Base-by-base conservation (phyloP, 2,797 vertebrate genomes). In the Smutsia temminckii region DNA sequence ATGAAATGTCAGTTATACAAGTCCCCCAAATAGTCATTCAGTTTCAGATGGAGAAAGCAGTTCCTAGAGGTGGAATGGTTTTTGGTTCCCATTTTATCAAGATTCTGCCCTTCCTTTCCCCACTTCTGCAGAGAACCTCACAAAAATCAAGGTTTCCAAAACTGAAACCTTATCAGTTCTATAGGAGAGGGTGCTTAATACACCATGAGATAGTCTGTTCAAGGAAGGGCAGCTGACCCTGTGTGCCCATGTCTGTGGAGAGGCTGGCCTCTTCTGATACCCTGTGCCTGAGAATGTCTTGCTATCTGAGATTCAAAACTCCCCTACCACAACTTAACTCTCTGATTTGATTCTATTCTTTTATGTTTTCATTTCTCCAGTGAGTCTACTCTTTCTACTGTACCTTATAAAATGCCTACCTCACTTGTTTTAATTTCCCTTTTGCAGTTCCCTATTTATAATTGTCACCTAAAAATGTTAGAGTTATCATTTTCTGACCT, bases 101-200 rank as follows among this genome's bases (percentile, higher is more conserved):
- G 29, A 85, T 27, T 11, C 6, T 51, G 37, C 21, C 20, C 29
- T 72, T 72, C 10, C 2, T 63, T 13, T 64, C 16, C 27, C 17
- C 32, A 46, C 20, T 88, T 85, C 29, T 40, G 27, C 21, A 75
- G 69, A 29, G 8, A 74, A 63, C 4, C 10, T 46, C 84, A n/a
- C 74, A 83, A 93, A 46, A 42, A 12, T 21, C 37, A 46, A 72
- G 21, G 8, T 77, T 94, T 93, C 53, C 89, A 79, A 89, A 77
- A 64, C 20, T 14, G 55, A 51, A 64, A 53, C 12, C 29, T 49
- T 6, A 66, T 63, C 20, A 49, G 13, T 46, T 95, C 16, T 29
- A 29, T 42, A 53, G 16, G 18, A 27, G 14, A 59, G 32, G 3
- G n/a, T 51, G 57, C 23, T 53, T 59, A 64, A 53, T 4, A 3